Evolutionary conservation across 2,113 vertebrate species (phyloP), one percentile per base, ranked within the genome.

Genomic region (Limnothrissa miodon): DNA sequence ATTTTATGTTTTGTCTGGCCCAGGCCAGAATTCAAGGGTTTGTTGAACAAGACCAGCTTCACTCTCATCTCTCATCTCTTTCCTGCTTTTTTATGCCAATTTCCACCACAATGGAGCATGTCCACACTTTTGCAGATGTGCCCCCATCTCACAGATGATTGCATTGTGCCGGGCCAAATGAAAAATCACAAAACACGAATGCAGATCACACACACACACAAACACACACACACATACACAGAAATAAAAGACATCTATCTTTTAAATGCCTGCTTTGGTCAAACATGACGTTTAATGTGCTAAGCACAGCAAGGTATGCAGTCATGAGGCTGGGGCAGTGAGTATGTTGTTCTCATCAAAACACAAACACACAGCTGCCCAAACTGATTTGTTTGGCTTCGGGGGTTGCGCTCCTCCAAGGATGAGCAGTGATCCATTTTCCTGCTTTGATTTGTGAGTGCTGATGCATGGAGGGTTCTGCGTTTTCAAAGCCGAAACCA

Each of bases 1-100:
- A 81, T 89, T 86, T 85, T 66, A 42, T 84, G 66, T 86, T 83
- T 86, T 85, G 83, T 84, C 82, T 83, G 83, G 79, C 79, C 45
- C 48, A 21, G 78, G 81, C 83, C 45, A 10, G 29, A 85, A 56
- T 80, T 80, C 70, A 80, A 83, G 85, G 80, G 78, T 84, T 85
- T 85, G 78, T 83, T 80, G 66, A 86, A 83, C 79, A 45, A 80
- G 66, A 85, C 81, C 82, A 86, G 83, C 39, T 53, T 81, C 66
- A 23, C n/a, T 78, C 70, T 45, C 46, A 45, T 83, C 83, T 82
- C 81, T 85, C 82, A 56, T 78, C 53, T 80, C 82, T 81, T 10
- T 23, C 5, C 53, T 70, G 80, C 6, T 78, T 48, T 80, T 87
- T 83, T 80, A 86, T 83, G 81, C 45, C 51, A 87, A 83, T 86